Evolutionary conservation across 2,888 invertebrate species (phyloP).

Genomic region (Drosophila nigricruria): DNA sequence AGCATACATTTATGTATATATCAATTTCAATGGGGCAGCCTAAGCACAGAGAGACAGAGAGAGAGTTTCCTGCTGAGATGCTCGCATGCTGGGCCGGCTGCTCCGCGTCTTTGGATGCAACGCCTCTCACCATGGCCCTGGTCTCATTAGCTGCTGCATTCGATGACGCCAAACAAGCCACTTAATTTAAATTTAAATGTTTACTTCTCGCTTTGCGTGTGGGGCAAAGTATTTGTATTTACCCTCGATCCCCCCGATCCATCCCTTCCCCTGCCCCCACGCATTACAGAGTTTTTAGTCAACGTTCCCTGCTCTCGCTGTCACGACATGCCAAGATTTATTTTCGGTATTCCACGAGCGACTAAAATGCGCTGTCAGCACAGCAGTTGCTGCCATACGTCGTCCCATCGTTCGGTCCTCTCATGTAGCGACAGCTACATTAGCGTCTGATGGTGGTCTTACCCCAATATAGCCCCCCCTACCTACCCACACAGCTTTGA

Average conservation of each 20-base stretch:
- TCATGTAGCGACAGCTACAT: slow-evolving; percentile 59
- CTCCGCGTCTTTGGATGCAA: slow-evolving; percentile 7
- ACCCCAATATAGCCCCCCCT: background rate
- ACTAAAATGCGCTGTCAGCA: slow-evolving; percentile 77
- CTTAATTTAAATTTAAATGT: slow-evolving; percentile 82
- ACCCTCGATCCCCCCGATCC: slow-evolving; percentile 23
- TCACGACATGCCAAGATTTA: slow-evolving; percentile 73
- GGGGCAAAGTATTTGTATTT: slow-evolving; percentile 75
- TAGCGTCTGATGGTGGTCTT: slow-evolving; percentile 70
- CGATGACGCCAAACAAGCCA: slow-evolving; percentile 78
- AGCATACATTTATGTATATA: slow-evolving; percentile 15
- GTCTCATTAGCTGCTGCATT: slow-evolving; percentile 77
- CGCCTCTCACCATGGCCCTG: slow-evolving; percentile 21
- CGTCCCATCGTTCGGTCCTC: slow-evolving; percentile 32
- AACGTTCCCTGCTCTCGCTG: slow-evolving; percentile 32
- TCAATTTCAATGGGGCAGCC: slow-evolving; percentile 16
- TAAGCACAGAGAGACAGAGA: slow-evolving; percentile 33
- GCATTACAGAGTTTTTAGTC: background rate
- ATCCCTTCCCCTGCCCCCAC: background rate
- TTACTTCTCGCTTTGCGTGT: slow-evolving; percentile 79
- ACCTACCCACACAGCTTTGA: slow-evolving; percentile 35
- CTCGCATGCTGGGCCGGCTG: slow-evolving; percentile 8
- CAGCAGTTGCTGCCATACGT: slow-evolving; percentile 75
- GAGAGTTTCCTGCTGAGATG: slow-evolving; percentile 63
- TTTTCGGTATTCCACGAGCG: slow-evolving; percentile 75